These are phyloP conservation scores for Bucco capensis DNA, from an alignment of 2,113 vertebrate species.

Conservation along the genomic window DNA sequence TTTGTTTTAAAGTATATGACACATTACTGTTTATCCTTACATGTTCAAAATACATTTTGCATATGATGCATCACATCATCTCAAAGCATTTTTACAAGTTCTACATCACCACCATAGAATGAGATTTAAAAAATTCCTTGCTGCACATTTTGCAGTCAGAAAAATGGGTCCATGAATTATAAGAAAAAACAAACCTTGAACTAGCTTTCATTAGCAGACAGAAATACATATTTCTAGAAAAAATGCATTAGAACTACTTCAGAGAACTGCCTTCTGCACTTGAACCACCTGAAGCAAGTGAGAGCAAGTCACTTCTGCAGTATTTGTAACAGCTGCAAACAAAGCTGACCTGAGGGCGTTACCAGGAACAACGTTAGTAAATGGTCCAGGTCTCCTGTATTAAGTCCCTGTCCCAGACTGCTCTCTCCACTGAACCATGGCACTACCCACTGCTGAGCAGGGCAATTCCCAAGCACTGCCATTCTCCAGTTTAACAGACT, in stretches of 20 bases:
- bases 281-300: background rate
- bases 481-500: background rate
- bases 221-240: background rate
- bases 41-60: background rate
- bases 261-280: background rate
- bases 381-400: background rate
- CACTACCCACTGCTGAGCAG: background rate
- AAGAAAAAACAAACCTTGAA: background rate
- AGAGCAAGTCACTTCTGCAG: background rate
- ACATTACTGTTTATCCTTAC: background rate
- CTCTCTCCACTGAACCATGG: rapidly evolving
- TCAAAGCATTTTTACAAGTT: background rate
- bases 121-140: background rate
- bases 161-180: background rate
- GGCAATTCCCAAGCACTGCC: background rate
- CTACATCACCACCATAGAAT: background rate
- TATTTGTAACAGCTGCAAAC: background rate
- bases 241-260: background rate
- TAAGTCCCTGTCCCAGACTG: background rate
- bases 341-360: background rate
- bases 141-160: background rate
- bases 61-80: background rate
- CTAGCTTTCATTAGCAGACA: background rate
- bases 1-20: background rate
- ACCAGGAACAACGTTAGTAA: background rate